Evolutionary conservation across 2,113 vertebrate genomes (phyloP).

Genomic region (Prunella himalayana): DNA sequence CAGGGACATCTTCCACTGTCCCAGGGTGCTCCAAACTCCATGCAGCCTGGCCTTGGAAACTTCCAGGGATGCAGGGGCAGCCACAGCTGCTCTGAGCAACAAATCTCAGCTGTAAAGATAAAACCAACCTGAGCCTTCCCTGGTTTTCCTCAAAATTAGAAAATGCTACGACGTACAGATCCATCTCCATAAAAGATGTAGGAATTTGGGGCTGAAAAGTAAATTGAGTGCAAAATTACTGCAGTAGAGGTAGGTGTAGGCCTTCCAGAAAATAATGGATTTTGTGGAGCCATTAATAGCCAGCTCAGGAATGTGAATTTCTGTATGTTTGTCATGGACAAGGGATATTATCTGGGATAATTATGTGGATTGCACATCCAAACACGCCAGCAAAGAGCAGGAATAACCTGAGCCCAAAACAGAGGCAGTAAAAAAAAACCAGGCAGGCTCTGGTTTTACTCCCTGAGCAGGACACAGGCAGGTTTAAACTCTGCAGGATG

Average conservation of each 20-base stretch:
- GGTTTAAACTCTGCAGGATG: accelerated
- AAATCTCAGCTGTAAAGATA: background rate
- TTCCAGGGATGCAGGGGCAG: background rate
- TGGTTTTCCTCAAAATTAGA: background rate
- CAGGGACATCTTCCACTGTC: background rate
- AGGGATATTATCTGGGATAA: background rate
- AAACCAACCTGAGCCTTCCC: background rate
- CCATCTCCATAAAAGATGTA: background rate
- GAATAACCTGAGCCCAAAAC: background rate
- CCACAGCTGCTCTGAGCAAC: background rate
- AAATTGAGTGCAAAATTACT: background rate
- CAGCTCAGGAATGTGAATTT: conserved; percentile 12
- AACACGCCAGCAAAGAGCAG: background rate
- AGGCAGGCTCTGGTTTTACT: background rate
- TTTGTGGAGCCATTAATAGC: background rate
- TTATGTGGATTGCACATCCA: background rate
- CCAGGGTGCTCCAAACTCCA: background rate
- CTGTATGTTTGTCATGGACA: background rate
- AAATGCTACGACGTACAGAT: background rate
- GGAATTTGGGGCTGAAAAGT: background rate
- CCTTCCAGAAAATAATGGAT: background rate
- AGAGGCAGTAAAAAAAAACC: too few relatives aligned
- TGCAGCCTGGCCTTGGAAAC: background rate
- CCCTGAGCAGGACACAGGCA: background rate
- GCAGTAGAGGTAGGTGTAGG: background rate